Percentiles rank a stretch among this genome's conserved stretches.
phyloP scores from a whole-genome alignment of 2,113 vertebrate species.

The Chelonoidis abingdonii region DNA sequence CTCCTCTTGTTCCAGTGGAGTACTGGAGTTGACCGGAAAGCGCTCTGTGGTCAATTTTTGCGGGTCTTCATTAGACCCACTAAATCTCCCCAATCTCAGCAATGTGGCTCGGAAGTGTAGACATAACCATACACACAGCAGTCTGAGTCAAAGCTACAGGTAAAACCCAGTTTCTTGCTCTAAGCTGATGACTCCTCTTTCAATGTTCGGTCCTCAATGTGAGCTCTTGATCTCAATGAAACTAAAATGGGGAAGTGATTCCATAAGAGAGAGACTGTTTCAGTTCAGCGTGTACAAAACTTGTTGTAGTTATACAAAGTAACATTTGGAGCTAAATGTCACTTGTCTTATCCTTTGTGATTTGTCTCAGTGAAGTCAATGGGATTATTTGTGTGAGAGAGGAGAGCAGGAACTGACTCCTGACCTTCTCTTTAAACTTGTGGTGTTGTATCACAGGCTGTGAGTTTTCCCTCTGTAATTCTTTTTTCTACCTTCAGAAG shows the following conservation, averaged over 20 bases:
- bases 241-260: constrained; percentile 32
- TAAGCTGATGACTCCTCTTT: background rate
- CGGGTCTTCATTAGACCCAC: no score
- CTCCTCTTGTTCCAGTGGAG: no score
- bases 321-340: background rate
- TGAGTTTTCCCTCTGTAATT: background rate
- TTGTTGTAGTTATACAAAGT: background rate
- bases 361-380: background rate
- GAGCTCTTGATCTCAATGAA: background rate
- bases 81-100: no score
- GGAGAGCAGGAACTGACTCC: background rate
- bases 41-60: no score
- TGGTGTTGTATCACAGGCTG: background rate
- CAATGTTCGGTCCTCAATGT: constrained; percentile 17
- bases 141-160: background rate
- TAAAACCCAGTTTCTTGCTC: constrained; percentile 14
- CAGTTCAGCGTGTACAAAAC: background rate
- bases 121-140: background rate
- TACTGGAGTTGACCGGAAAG: no score
- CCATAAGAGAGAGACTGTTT: constrained; percentile 44
- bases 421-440: background rate
- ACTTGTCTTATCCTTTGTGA: background rate
- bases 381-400: background rate
- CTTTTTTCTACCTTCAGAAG: background rate
- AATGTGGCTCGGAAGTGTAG: no score